phyloP scores from a whole-genome alignment of 2,113 vertebrate species.

The Ranitomeya imitator region DNA sequence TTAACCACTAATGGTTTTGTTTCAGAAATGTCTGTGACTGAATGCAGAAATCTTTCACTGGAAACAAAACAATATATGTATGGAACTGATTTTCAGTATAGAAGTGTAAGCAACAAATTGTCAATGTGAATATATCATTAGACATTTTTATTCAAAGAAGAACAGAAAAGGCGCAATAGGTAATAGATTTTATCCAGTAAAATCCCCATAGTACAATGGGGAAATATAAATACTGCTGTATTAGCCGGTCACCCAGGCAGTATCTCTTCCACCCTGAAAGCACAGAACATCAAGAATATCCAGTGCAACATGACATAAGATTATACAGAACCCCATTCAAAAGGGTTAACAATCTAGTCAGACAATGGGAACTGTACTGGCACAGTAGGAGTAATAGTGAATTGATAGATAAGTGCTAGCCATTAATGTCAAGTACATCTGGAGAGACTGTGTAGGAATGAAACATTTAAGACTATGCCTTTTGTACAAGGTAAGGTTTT shows the following conservation, averaged over 20 bases:
- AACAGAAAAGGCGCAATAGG: neutral
- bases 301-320: slow-evolving; percentile 3
- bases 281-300: neutral
- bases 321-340: neutral
- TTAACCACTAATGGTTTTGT: no score
- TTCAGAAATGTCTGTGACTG: no score
- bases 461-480: slow-evolving; percentile 40
- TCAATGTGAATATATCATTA: no score
- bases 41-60: no score
- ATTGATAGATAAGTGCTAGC: slow-evolving; percentile 46
- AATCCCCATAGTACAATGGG: neutral
- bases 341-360: slow-evolving; percentile 37
- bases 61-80: no score
- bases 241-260: neutral
- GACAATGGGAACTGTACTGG: slow-evolving; percentile 22
- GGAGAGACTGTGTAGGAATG: slow-evolving; percentile 44
- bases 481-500: slow-evolving; percentile 33
- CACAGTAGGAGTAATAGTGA: slow-evolving; percentile 47
- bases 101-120: no score
- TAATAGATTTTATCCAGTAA: neutral
- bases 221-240: neutral
- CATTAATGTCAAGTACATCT: slow-evolving; percentile 52
- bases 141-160: neutral
- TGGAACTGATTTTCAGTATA: no score
- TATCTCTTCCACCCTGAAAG: neutral